Conservation (phyloP, 2,797 vertebrate species). For the Acrossocheilus wenchowensis region DNA sequence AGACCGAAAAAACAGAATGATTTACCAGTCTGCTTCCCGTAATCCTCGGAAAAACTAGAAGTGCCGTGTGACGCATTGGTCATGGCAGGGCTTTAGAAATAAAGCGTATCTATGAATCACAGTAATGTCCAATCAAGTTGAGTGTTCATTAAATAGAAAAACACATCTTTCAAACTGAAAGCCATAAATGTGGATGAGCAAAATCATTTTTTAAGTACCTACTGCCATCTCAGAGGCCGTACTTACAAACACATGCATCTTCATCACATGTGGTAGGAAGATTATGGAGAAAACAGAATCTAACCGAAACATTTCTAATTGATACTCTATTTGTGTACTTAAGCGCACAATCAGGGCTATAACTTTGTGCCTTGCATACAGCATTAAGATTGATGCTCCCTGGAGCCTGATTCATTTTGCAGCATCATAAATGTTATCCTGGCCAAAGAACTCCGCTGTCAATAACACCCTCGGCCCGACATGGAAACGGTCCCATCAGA, state of each 20-base stretch:
- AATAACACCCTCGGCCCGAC: not conserved
- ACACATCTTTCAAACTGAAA: constrained; percentile 43
- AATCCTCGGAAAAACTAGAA: constrained; percentile 50
- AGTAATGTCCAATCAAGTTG: constrained; percentile 43
- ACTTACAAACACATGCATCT: constrained; percentile 36
- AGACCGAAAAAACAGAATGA: constrained; percentile 45
- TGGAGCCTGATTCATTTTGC: constrained; percentile 28
- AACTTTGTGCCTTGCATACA: constrained; percentile 1
- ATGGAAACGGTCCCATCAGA: constrained; percentile 35
- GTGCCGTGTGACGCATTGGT: constrained; percentile 37
- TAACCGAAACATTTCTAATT: constrained; percentile 38
- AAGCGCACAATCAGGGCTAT: constrained; percentile 29
- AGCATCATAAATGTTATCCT: constrained; percentile 47
- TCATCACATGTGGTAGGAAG: constrained; percentile 25
- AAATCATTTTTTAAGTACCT: constrained; percentile 28
- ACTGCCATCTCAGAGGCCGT: not conserved
- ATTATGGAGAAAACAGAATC: constrained; percentile 42
- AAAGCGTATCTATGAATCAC: constrained; percentile 45
- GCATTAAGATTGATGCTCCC: constrained; percentile 33
- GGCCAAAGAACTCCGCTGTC: constrained; percentile 25
- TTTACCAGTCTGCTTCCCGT: constrained; percentile 54
- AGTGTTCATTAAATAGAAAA: constrained; percentile 54
- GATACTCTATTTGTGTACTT: constrained; percentile 43
- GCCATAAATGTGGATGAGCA: constrained; percentile 30
- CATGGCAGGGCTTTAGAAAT: constrained; percentile 52